Evolutionary conservation across 2,888 invertebrate genomes (phyloP), one percentile per base, ranked within the genome.

Genomic region (Steinernema carpocapsae): DNA sequence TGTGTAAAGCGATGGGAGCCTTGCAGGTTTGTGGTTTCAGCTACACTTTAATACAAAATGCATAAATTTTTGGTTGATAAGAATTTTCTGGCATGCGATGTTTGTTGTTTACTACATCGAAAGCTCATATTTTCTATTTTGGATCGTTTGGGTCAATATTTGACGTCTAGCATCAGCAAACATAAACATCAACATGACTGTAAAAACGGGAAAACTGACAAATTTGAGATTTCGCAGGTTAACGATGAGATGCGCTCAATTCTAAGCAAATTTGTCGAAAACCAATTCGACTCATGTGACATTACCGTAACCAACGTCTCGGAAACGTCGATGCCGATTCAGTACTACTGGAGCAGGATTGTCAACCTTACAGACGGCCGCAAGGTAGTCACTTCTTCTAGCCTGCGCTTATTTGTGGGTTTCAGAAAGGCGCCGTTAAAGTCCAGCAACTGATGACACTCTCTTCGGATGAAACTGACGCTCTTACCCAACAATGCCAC

Each of bases 261-360:
- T 6, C 26, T 64, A 17, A 64, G 32, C 37, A 64, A 64, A 64
- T 64, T 64, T 32, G 64, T 64, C 32, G 32, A 64, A 64, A 26
- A 22, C 10, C 64, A 64, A 19, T 71, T 77, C 46, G 78, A 79
- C 45, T 22, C 76, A 19, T 29, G 46, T 7, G 59, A 74, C n/a
- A 46, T 75, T n/a, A 56, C 70, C 19, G 42, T 76, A 22, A 48
- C 42, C 6, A 76, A 77, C 17, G 42, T 72, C 32, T 76, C 77
- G 26, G 64, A 64, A 29, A 64, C 64, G 3, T 64, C 64, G 32
- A 64, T 64, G 64, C 64, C 64, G 10, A 29, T 77, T 48, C 56
- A 77, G 42, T 76, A 77, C 56, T 77, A 78, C 52, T 77, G 77
- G 77, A 72, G 79, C 43, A 6, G 78, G 32, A 45, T 77, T 12